Evolutionary conservation across 2,797 vertebrate species (phyloP), one percentile per base, ranked within the genome.

Genomic region (Neosilurus hyrtlii): DNA sequence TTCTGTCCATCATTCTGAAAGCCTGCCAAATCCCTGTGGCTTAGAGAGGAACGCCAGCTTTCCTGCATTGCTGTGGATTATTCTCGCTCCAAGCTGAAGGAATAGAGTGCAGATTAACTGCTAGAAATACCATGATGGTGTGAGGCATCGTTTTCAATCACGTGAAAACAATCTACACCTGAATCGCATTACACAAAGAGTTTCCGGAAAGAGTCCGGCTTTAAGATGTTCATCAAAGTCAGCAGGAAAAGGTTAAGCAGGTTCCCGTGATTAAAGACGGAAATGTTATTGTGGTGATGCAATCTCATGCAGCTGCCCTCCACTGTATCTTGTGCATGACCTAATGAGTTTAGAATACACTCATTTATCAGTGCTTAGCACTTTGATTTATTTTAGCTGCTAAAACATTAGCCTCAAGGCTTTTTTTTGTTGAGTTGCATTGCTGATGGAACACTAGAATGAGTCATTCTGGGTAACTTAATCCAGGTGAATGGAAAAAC

Each of bases 381-480:
- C 83, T 83, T 76, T 79, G 63, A 87, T 83, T 87, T 76, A 78
- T 81, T 68, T 52, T 52, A 20, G 75, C 75, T 82, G 82, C 62
- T 81, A 67, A 67, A 86, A 82, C 49, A 59, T 86, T 84, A 77
- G 52, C 79, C 71, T 77, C 20, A 24, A 86, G 78, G 75, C 81
- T 70, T 16, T 75, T 68, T 82, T 83, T 80, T 81, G 59, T 84
- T 80, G 43, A 16, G 56, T 84, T 59, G 59, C 79, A 79, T 70
- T 77, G 71, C 35, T 68, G 59, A 79, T 51, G 54, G 76, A 77
- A 18, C n/a, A 30, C 62, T 51, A 59, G 80, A 87, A 22, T 80
- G 70, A 88, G 80, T 82, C 84, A 79, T 79, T 82, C 49, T 26
- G 43, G 80, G 88, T 92, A 91, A 94, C 90, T 89, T 84, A 81